A percentile compares a stretch with the other conserved stretches of the same genome.
Evolutionary conservation across 2,113 vertebrate genomes (phyloP).

Genomic region (Halichoerus grypus): DNA sequence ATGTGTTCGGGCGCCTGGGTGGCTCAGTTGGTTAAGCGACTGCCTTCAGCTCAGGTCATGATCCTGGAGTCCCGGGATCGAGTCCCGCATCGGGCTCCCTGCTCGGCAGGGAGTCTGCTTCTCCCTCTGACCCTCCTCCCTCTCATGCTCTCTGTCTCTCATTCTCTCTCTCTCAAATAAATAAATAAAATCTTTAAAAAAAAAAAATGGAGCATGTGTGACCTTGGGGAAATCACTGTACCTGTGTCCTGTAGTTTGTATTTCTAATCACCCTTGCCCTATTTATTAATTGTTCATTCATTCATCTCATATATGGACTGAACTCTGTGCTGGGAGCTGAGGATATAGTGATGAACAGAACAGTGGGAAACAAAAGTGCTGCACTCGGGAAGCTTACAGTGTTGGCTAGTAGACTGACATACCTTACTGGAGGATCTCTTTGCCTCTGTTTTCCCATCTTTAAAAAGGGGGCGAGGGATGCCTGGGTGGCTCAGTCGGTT

Average conservation of each 20-base stretch:
- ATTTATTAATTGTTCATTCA: background rate
- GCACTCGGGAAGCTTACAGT: background rate
- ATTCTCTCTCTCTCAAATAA: too few species aligned
- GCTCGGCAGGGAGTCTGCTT: too few species aligned
- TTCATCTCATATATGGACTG: background rate
- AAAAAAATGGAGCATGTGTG: background rate
- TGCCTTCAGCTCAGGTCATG: too few species aligned
- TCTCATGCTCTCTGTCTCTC: too few species aligned
- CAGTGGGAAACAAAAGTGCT: background rate
- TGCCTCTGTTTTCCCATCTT: background rate
- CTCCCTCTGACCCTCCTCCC: too few species aligned
- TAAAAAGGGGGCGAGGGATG: background rate
- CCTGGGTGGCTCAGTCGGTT: too few species aligned
- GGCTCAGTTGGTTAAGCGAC: too few species aligned
- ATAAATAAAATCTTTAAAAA: too few species aligned
- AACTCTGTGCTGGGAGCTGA: background rate
- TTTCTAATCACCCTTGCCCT: background rate
- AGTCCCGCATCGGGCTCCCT: too few species aligned
- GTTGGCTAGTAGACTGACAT: background rate
- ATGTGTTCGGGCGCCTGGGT: too few species aligned
- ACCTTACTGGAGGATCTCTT: background rate
- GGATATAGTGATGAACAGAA: background rate
- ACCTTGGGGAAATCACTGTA: background rate
- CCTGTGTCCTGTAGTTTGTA: background rate
- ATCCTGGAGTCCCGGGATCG: too few species aligned